phyloP scores from a whole-genome alignment of 2,888 invertebrate genomes.

The Ennomos fuscantarius region DNA sequence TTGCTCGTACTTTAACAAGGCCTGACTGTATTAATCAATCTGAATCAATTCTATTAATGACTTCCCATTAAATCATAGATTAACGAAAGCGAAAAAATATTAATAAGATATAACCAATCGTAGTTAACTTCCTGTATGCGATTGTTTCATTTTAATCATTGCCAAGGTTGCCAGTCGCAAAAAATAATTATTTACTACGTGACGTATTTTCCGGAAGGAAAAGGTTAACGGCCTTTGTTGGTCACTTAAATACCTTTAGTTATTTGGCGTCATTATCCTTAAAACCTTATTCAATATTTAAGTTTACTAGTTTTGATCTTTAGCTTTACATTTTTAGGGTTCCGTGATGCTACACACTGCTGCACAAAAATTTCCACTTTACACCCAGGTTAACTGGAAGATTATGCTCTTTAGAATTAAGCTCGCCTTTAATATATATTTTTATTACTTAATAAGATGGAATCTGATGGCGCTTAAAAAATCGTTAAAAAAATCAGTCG shows the following conservation, averaged over 20 bases:
- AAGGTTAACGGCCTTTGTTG: neutral
- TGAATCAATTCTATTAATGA: conserved; percentile 9
- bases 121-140: conserved; percentile 49
- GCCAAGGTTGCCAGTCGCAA: conserved; percentile 45
- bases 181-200: conserved; percentile 20
- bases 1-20: neutral
- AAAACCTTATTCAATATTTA: too few relatives aligned
- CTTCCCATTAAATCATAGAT: conserved; percentile 43
- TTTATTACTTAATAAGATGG: too few relatives aligned
- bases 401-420: too few relatives aligned
- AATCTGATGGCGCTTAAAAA: too few relatives aligned
- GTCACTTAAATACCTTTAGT: neutral
- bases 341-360: too few relatives aligned
- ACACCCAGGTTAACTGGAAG: too few relatives aligned
- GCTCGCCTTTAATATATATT: too few relatives aligned
- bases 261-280: neutral
- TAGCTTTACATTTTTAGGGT: too few relatives aligned
- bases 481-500: too few relatives aligned
- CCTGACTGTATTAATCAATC: conserved; percentile 17
- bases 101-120: conserved; percentile 42
- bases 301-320: too few relatives aligned
- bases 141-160: conserved; percentile 47
- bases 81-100: conserved; percentile 49
- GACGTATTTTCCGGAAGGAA: conserved; percentile 1
- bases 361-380: too few relatives aligned